Evolutionary conservation across 2,888 invertebrate species (phyloP).

Genomic region (Protophormia terraenovae): DNA sequence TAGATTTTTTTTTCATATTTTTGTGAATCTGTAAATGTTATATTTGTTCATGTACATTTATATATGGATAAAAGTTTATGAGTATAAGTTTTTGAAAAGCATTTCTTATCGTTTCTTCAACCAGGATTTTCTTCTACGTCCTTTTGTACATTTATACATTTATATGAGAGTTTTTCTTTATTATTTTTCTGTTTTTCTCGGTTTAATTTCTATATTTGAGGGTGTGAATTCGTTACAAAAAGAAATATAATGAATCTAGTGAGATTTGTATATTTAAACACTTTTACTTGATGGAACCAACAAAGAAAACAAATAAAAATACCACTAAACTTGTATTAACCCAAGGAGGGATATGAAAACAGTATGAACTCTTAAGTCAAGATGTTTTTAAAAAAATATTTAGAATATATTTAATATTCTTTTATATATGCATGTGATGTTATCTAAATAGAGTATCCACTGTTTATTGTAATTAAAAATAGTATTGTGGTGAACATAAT

Average conservation of each 20-base stretch:
- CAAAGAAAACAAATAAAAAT: neutral
- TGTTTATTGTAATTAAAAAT: constrained; percentile 53
- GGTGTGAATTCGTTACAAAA: constrained; percentile 60
- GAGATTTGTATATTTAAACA: constrained; percentile 62
- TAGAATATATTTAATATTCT: too few relatives aligned
- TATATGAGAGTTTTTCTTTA: neutral
- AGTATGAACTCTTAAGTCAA: neutral
- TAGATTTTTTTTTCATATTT: constrained; percentile 39
- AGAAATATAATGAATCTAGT: constrained; percentile 64
- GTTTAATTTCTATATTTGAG: constrained; percentile 43
- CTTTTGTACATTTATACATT: constrained; percentile 3
- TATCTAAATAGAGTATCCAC: neutral
- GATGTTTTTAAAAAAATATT: too few relatives aligned
- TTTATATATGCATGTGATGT: neutral
- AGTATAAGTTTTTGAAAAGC: constrained; percentile 51
- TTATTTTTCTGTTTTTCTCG: neutral
- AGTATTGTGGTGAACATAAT: constrained; percentile 42
- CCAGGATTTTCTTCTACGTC: constrained; percentile 23
- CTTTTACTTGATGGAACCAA: constrained; percentile 36
- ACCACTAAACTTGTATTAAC: neutral
- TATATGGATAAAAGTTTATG: constrained; percentile 24
- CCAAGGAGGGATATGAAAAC: too few relatives aligned
- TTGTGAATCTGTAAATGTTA: constrained; percentile 23
- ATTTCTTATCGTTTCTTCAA: constrained; percentile 65
- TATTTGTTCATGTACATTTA: neutral